These are phyloP conservation scores for Erannis defoliaria DNA, from an alignment of 2,888 invertebrate species.

Conservation along the genomic window DNA sequence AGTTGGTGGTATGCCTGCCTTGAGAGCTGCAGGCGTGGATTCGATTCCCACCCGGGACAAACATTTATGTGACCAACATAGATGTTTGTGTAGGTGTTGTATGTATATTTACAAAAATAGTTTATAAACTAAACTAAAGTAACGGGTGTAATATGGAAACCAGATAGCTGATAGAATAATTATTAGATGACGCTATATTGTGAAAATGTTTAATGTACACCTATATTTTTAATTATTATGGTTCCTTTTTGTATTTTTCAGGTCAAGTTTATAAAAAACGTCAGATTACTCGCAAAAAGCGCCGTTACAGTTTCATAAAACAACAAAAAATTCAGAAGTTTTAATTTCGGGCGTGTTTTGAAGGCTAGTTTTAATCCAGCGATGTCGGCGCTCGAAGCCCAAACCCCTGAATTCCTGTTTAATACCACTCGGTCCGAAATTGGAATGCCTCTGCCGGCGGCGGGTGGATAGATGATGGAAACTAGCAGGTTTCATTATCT, in stretches of 20 bases:
- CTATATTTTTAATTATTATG: no score
- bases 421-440: conserved; percentile 10
- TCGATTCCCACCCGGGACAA: no score
- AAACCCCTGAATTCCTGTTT: conserved; percentile 10
- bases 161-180: no score
- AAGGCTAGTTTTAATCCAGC: conserved; percentile 5
- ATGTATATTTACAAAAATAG: no score
- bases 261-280: background rate
- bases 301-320: background rate
- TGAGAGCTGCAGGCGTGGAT: no score
- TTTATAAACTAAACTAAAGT: no score
- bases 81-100: no score
- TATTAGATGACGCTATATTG: no score
- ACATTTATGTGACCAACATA: no score
- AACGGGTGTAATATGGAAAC: no score
- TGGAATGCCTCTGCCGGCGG: conserved; percentile 4
- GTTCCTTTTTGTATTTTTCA: background rate
- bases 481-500: conserved; percentile 4
- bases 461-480: background rate
- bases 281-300: background rate
- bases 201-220: no score
- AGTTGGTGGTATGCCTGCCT: no score
- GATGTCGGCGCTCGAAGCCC: background rate
- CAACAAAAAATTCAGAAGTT: conserved; percentile 6
- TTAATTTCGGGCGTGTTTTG: conserved; percentile 8